A percentile compares a stretch with the other conserved stretches of the same genome.
Evolutionary conservation across 1,140 invertebrate species (phyloP).

Genomic region (Himalopsyche phryganea): DNA sequence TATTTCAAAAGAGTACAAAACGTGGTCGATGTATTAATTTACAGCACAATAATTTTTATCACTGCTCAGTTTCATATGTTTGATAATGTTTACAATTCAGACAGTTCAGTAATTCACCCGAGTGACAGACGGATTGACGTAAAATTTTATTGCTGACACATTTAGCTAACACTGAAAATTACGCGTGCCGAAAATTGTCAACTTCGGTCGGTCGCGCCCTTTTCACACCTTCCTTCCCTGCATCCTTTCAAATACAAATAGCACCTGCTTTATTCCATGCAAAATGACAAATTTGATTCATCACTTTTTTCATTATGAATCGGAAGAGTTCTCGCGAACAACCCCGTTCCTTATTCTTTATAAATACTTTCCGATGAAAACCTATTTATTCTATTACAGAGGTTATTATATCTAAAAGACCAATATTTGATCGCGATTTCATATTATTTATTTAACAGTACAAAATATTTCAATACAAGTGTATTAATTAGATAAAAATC

Average conservation of each 20-base stretch:
- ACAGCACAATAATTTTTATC: constrained; percentile 4
- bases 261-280: constrained; percentile 28
- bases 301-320: constrained; percentile 23
- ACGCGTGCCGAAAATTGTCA: background rate
- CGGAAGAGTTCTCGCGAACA: background rate
- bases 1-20: constrained; percentile 31
- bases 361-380: constrained; percentile 7
- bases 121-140: background rate
- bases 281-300: constrained; percentile 34
- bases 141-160: constrained; percentile 10
- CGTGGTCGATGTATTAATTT: constrained; percentile 27
- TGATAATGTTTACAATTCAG: constrained; percentile 1
- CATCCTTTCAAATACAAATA: constrained; percentile 26
- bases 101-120: background rate
- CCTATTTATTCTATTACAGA: constrained; percentile 11
- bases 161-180: background rate
- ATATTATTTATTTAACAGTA: constrained; percentile 22
- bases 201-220: constrained; percentile 2
- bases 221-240: constrained; percentile 5
- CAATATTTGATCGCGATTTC: constrained; percentile 20
- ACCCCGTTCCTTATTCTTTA: background rate
- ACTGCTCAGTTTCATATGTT: constrained; percentile 6
- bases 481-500: constrained; percentile 16
- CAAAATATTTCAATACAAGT: constrained; percentile 21
- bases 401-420: constrained; percentile 23